Percentiles rank a stretch among this genome's conserved stretches.
Conservation (phyloP, 1,140 invertebrate genomes). For the Cydia pomonella region DNA sequence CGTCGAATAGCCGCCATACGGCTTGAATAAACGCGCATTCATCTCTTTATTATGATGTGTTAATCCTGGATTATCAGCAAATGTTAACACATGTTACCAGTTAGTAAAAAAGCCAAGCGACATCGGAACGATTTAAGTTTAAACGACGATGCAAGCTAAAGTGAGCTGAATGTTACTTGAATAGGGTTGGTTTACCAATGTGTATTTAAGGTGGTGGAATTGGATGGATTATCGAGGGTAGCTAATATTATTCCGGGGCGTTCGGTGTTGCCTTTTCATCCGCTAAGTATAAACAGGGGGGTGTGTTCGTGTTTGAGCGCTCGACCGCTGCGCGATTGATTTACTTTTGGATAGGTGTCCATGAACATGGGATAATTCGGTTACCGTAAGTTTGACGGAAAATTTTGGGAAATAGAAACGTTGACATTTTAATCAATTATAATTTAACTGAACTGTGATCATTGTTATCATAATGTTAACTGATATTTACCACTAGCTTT, state of each 20-base stretch:
- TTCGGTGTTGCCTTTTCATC: constrained; percentile 80
- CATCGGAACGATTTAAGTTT: constrained; percentile 48
- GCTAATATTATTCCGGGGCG: constrained; percentile 79
- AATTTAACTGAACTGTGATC: constrained; percentile 1
- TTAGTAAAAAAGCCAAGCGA: constrained; percentile 67
- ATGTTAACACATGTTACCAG: constrained; percentile 80
- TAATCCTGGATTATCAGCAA: constrained; percentile 79
- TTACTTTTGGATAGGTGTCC: constrained; percentile 64
- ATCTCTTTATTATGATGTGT: constrained; percentile 81
- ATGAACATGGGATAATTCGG: background rate
- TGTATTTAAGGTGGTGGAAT: constrained; percentile 49
- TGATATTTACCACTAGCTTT: too few relatives aligned
- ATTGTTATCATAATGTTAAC: too few relatives aligned
- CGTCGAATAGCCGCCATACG: constrained; percentile 72
- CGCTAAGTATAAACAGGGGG: constrained; percentile 78
- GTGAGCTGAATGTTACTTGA: constrained; percentile 37
- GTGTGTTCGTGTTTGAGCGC: constrained; percentile 73
- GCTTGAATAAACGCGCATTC: constrained; percentile 75
- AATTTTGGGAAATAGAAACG: background rate
- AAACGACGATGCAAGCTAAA: constrained; percentile 36
- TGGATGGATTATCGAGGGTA: constrained; percentile 73
- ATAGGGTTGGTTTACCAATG: constrained; percentile 49
- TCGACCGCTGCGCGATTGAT: constrained; percentile 72
- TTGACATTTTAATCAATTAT: constrained; percentile 8
- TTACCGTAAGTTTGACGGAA: background rate